These are phyloP conservation scores for Diaphora mendica DNA, from an alignment of 2,888 invertebrate species.

Conservation along the genomic window DNA sequence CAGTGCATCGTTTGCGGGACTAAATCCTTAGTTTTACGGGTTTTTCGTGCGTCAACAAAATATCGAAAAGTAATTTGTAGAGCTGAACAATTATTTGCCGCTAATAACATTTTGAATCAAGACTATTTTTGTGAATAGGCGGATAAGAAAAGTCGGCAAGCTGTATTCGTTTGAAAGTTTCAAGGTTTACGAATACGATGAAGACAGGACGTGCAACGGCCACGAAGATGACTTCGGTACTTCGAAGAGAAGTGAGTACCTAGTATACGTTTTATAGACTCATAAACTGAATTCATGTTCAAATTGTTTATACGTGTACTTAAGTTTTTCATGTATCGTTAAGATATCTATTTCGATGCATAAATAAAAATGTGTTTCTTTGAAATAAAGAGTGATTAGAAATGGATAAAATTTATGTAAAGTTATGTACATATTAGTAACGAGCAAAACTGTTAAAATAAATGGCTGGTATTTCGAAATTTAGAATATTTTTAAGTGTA, in stretches of 20 bases:
- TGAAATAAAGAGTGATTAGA: neutral
- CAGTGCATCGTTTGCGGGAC: constrained; percentile 44
- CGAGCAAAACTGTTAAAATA: neutral
- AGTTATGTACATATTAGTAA: neutral
- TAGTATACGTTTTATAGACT: constrained; percentile 49
- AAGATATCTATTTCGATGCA: constrained; percentile 18
- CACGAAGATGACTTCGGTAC: constrained; percentile 80
- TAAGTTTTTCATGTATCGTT: constrained; percentile 44
- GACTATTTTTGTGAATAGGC: constrained; percentile 49
- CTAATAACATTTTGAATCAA: constrained; percentile 16
- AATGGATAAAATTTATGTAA: neutral
- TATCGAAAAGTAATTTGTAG: constrained; percentile 44
- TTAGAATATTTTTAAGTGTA: neutral
- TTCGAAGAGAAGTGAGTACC: constrained; percentile 81
- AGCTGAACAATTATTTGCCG: constrained; percentile 15
- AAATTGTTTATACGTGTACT: constrained; percentile 51
- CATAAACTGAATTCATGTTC: constrained; percentile 56
- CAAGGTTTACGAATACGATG: constrained; percentile 84
- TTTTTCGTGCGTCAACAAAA: constrained; percentile 29
- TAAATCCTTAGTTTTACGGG: constrained; percentile 31
- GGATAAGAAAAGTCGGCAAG: constrained; percentile 74
- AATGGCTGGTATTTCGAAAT: neutral
- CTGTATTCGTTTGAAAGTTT: constrained; percentile 86
- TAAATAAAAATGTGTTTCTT: constrained; percentile 15
- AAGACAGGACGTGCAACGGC: constrained; percentile 75